These are phyloP conservation scores for Dunckerocampus dactyliophorus DNA, from an alignment of 2,113 vertebrate genomes.

Conservation along the genomic window DNA sequence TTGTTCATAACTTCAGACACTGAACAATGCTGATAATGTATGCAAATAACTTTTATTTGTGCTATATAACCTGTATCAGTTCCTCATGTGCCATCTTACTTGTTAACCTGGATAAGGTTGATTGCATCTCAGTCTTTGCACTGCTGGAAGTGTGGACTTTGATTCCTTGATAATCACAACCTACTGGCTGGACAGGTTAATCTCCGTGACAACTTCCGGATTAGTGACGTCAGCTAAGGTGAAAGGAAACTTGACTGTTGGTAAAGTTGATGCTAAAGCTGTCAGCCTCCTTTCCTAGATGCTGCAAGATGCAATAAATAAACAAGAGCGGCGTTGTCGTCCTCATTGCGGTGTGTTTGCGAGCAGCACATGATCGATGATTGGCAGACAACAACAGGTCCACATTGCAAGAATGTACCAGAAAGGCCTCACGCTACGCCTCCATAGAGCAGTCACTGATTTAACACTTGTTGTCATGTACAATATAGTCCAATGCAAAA, in stretches of 20 bases:
- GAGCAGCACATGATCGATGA: conserved; percentile 7
- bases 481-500: too few relatives aligned
- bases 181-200: background rate
- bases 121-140: too few relatives aligned
- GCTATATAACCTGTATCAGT: too few relatives aligned
- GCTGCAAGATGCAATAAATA: background rate
- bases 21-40: too few relatives aligned
- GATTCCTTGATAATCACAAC: background rate
- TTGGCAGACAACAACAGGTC: background rate
- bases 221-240: background rate
- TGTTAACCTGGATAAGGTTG: too few relatives aligned
- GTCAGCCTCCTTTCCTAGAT: background rate
- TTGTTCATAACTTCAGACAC: too few relatives aligned
- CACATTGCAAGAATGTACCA: conserved; percentile 12
- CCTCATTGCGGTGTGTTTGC: background rate
- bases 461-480: too few relatives aligned
- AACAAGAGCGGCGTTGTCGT: background rate
- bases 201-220: background rate
- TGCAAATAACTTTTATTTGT: too few relatives aligned
- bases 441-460: background rate
- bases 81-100: too few relatives aligned
- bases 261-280: background rate
- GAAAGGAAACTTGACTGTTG: background rate
- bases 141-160: conserved; percentile 36
- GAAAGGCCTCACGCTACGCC: background rate